Evolutionary conservation across 2,113 vertebrate genomes (phyloP).

Genomic region (Pholis gunnellus): DNA sequence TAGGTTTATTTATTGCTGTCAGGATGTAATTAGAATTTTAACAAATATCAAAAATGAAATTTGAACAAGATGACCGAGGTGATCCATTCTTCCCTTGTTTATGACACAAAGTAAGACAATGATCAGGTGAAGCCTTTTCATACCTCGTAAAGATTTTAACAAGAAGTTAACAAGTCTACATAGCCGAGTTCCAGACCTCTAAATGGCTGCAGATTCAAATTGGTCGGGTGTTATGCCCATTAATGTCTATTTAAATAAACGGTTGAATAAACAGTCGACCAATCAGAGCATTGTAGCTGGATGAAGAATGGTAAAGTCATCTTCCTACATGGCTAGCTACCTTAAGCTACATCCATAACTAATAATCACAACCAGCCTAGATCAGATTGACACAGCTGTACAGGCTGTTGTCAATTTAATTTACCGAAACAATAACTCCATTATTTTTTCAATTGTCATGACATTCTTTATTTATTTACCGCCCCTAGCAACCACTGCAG

Average conservation of each 20-base stretch:
- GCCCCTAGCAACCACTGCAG: no score
- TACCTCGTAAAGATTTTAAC: background rate
- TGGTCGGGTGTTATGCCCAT: background rate
- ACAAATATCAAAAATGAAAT: background rate
- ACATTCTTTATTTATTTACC: background rate
- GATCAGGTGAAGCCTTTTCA: background rate
- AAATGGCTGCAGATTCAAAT: background rate
- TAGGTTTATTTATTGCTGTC: background rate
- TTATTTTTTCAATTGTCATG: background rate
- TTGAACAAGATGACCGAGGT: background rate
- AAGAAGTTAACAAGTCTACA: background rate
- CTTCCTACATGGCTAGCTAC: no score
- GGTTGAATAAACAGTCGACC: no score
- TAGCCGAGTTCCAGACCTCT: background rate
- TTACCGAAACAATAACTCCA: background rate
- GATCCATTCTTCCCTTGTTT: background rate
- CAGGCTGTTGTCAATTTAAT: background rate
- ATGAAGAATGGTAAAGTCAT: no score
- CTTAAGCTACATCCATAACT: no score
- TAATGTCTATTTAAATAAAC: no score
- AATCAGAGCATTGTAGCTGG: no score
- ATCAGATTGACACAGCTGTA: background rate
- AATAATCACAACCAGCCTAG: background rate
- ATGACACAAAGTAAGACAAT: background rate
- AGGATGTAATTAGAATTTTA: background rate